phyloP scores from a whole-genome alignment of 1,140 invertebrate species.

The Brachionus asplanchnoidis region DNA sequence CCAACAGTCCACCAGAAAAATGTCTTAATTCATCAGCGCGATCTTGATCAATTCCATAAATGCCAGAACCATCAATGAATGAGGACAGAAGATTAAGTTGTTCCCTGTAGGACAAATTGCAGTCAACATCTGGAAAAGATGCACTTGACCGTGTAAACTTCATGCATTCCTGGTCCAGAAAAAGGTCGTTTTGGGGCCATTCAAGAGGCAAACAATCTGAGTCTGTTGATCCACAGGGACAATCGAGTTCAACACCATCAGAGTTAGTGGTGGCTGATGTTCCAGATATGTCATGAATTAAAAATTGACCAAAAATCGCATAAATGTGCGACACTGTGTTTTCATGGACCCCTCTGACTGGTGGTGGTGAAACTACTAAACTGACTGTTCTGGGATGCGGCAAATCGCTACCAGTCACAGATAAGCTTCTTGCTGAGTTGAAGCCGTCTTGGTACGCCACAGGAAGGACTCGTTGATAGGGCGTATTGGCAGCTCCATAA shows the following conservation, averaged over 20 bases:
- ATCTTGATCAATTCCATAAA: constrained; percentile 64
- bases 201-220: neutral
- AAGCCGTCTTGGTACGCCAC: constrained; percentile 65
- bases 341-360: neutral
- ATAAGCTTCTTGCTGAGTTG: neutral
- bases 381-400: neutral
- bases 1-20: neutral
- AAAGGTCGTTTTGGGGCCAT: neutral
- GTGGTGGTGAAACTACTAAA: neutral
- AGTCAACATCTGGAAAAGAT: neutral
- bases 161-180: neutral
- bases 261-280: constrained; percentile 43
- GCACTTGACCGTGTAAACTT: neutral
- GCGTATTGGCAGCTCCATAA: constrained; percentile 70
- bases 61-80: constrained; percentile 74
- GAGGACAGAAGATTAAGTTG: constrained; percentile 73
- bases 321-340: neutral
- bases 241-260: neutral
- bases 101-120: constrained; percentile 51
- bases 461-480: constrained; percentile 71
- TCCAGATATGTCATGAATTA: constrained; percentile 21
- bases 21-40: constrained; percentile 1
- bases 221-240: neutral
- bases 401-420: neutral
- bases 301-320: constrained; percentile 24